phyloP scores from a whole-genome alignment of 2,113 vertebrate genomes.

The Ifrita kowaldi region DNA sequence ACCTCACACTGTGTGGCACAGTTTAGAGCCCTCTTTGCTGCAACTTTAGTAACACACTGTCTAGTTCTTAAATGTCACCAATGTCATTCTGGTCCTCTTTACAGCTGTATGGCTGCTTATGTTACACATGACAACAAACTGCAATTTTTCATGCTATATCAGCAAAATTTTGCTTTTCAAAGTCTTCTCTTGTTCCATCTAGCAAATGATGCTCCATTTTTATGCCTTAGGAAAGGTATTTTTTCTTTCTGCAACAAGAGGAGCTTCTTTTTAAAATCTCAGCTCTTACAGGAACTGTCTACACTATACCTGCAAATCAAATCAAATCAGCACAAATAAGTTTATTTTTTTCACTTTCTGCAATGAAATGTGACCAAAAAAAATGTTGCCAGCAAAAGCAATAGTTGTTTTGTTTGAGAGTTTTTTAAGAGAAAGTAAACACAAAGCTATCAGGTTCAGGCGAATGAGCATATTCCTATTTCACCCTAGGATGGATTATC shows the following conservation, averaged over 20 bases:
- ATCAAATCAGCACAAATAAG: background rate
- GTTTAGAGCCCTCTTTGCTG: background rate
- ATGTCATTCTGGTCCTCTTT: background rate
- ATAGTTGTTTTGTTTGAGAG: background rate
- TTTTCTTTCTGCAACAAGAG: background rate
- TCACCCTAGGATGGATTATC: background rate
- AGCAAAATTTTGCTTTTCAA: background rate
- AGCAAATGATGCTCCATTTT: background rate
- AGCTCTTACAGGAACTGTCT: background rate
- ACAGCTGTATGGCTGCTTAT: background rate
- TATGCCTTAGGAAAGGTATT: background rate
- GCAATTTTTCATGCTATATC: background rate
- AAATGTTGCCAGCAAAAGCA: background rate
- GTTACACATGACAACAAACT: background rate
- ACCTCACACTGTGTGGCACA: background rate
- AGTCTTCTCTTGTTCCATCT: background rate
- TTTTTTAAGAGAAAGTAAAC: background rate
- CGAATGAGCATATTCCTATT: background rate
- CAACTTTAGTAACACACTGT: background rate
- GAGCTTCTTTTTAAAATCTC: background rate
- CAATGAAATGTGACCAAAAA: background rate
- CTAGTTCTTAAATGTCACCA: background rate
- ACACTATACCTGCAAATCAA: background rate
- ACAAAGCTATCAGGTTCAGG: background rate
- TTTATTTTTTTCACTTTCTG: background rate